Conservation (phyloP, 2,797 vertebrate species). For the Eremophila alpestris region DNA sequence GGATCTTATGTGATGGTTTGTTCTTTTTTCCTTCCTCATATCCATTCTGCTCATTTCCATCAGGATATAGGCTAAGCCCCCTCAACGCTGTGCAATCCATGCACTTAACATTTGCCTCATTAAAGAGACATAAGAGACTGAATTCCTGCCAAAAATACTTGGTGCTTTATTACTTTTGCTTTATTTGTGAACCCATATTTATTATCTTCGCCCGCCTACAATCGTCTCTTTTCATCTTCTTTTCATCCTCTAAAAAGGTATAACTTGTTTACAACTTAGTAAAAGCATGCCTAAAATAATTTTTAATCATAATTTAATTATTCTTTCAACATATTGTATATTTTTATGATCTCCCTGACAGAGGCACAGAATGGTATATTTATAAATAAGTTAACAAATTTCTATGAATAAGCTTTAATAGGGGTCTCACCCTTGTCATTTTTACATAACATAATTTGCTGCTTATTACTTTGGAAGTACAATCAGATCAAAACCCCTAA, state of each 20-base stretch:
- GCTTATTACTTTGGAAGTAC: not conserved
- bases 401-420: not conserved
- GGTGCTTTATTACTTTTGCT: not conserved
- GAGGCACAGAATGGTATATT: not conserved
- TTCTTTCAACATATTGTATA: not conserved
- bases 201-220: not conserved
- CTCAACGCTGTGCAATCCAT: not conserved
- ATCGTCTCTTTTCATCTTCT: not conserved
- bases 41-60: not conserved
- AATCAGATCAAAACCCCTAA: not conserved
- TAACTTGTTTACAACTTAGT: conserved; percentile 2
- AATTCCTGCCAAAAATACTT: not conserved
- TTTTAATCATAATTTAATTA: not conserved
- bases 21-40: not conserved
- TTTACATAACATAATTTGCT: not conserved
- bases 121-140: not conserved
- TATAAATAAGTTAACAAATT: not conserved
- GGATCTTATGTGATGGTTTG: not conserved
- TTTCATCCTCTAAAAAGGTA: not conserved
- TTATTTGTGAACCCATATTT: not conserved
- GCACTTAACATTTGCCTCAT: not conserved
- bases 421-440: not conserved
- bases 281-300: not conserved
- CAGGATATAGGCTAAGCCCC: not conserved
- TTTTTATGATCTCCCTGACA: not conserved